Evolutionary conservation across 1,140 invertebrate genomes (phyloP).

Genomic region (Nylanderia fulva): DNA sequence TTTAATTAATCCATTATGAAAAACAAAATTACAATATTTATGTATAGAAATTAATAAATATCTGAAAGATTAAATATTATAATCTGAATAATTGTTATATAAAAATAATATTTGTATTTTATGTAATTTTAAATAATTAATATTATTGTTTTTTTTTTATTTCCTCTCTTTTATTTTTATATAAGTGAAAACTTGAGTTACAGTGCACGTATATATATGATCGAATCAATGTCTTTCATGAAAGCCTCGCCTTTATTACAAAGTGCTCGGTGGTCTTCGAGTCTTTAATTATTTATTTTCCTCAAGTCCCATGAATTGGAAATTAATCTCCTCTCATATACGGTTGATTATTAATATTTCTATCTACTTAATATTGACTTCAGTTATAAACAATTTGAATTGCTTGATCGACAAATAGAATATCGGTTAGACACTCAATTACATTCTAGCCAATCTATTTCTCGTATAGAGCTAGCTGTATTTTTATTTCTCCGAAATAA

Average conservation of each 20-base stretch:
- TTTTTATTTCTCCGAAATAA: not conserved
- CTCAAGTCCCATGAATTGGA: conserved; percentile 10
- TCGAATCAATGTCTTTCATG: conserved; percentile 8
- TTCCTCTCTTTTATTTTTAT: not conserved
- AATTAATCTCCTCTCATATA: conserved; percentile 26
- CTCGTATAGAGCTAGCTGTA: not conserved
- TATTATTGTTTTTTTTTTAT: not conserved
- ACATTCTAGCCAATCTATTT: not conserved
- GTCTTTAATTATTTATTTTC: conserved; percentile 49
- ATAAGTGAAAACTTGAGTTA: conserved; percentile 2
- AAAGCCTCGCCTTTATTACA: conserved; percentile 16
- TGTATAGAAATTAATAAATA: not conserved
- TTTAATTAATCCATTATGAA: not conserved
- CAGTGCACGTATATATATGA: not conserved
- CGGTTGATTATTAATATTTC: conserved; percentile 32
- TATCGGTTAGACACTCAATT: not conserved
- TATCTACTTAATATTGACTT: conserved; percentile 15
- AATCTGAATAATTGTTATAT: not conserved
- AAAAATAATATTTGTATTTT: not conserved
- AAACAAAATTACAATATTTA: not conserved
- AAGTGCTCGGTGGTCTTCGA: conserved; percentile 8
- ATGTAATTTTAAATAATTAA: not conserved
- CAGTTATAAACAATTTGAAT: conserved; percentile 33
- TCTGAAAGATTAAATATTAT: not conserved
- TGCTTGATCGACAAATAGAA: conserved; percentile 25